phyloP scores from a whole-genome alignment of 2,888 invertebrate genomes.

The Drosophila vallismaia region DNA sequence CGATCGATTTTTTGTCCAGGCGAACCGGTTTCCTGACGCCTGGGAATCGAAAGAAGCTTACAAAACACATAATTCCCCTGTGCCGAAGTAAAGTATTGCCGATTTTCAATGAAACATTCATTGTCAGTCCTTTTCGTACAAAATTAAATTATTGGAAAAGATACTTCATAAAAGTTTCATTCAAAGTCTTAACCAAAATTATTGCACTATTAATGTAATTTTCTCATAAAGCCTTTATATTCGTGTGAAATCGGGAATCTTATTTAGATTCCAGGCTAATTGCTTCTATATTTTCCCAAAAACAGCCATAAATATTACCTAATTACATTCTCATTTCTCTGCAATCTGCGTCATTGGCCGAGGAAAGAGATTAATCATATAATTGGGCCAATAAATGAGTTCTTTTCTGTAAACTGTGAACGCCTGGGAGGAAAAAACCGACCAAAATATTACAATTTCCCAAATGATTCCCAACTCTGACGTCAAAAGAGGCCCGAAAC shows the following conservation, averaged over 20 bases:
- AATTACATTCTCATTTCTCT: constrained; percentile 43
- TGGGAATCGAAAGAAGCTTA: neutral
- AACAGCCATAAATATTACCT: constrained; percentile 34
- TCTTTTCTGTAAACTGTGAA: constrained; percentile 54
- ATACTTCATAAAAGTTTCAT: constrained; percentile 10
- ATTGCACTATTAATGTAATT: constrained; percentile 19
- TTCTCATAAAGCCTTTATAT: constrained; percentile 27
- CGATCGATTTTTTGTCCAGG: constrained; percentile 45
- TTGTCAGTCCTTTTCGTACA: neutral
- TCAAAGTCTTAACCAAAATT: constrained; percentile 9
- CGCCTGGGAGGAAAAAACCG: constrained; percentile 34
- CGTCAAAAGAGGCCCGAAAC: constrained; percentile 47
- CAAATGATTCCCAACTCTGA: constrained; percentile 56
- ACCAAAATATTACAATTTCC: constrained; percentile 48
- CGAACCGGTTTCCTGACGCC: constrained; percentile 21
- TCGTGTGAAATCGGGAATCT: constrained; percentile 24
- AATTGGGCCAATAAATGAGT: constrained; percentile 68
- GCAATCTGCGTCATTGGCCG: constrained; percentile 44
- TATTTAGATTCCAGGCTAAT: constrained; percentile 49
- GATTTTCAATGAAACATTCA: neutral
- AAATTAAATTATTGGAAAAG: neutral
- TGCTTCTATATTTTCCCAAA: constrained; percentile 40
- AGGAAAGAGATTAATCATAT: constrained; percentile 71
- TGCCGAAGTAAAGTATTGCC: constrained; percentile 1
- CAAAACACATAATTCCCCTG: neutral